phyloP scores from a whole-genome alignment of 2,888 invertebrate species.

The Acanthosepion lycidas region DNA sequence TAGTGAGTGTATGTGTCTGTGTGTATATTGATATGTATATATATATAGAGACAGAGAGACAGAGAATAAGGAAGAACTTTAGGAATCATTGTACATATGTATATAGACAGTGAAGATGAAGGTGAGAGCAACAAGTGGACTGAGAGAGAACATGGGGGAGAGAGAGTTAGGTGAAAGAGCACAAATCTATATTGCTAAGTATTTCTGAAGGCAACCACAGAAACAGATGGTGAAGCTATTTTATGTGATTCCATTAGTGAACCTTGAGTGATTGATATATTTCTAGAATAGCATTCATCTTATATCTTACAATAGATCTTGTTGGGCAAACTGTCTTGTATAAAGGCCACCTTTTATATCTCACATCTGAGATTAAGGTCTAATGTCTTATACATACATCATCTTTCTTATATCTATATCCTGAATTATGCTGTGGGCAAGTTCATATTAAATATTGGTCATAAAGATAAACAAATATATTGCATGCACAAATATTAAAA shows the following conservation, averaged over 20 bases:
- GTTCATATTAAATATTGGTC: not conserved
- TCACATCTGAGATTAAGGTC: conserved; percentile 12
- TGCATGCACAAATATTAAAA: not conserved
- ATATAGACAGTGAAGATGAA: no score
- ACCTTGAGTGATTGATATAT: conserved; percentile 8
- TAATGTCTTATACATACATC: conserved; percentile 10
- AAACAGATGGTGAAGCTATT: conserved; percentile 1
- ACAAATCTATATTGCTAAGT: not conserved
- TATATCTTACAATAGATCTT: conserved; percentile 14
- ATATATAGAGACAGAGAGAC: no score
- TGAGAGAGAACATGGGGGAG: not conserved
- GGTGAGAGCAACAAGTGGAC: not conserved
- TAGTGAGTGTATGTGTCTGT: no score
- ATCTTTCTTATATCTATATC: not conserved
- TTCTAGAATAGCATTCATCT: conserved; percentile 20
- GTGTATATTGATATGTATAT: no score
- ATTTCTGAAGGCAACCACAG: not conserved
- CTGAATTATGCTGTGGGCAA: not conserved
- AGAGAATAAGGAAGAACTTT: no score
- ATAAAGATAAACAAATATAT: not conserved
- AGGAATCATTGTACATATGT: no score
- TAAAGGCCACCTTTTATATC: conserved; percentile 33
- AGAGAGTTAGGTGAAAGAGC: not conserved
- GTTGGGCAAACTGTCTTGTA: not conserved
- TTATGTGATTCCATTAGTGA: conserved; percentile 23